Evolutionary conservation across 2,113 vertebrate genomes (phyloP).

Genomic region (Rostratula benghalensis): DNA sequence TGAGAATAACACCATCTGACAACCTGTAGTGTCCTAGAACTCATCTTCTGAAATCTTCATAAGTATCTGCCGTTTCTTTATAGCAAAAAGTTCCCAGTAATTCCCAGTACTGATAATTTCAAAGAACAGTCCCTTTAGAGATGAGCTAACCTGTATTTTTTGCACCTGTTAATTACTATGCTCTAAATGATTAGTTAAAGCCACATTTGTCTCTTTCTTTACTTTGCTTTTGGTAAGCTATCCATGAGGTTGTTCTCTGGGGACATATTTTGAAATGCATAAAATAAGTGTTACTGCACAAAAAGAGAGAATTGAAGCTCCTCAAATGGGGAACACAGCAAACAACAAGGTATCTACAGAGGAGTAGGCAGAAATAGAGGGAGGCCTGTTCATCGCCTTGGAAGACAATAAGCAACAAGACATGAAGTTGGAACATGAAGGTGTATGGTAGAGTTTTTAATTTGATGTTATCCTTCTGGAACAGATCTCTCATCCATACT

Average conservation of each 20-base stretch:
- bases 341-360: background rate
- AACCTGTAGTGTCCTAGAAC: background rate
- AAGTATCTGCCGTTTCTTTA: background rate
- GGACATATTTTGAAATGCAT: background rate
- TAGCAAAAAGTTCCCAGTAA: background rate
- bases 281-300: background rate
- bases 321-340: background rate
- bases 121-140: background rate
- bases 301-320: background rate
- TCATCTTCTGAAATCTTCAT: background rate
- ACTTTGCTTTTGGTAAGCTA: background rate
- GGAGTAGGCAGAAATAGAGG: background rate
- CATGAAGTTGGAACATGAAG: background rate
- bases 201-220: background rate
- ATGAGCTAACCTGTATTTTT: background rate
- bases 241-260: background rate
- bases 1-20: background rate
- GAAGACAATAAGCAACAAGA: background rate
- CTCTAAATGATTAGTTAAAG: background rate
- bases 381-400: rapidly evolving
- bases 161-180: background rate
- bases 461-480: background rate
- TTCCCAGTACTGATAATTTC: background rate
- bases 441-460: background rate
- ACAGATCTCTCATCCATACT: background rate